Percentiles rank a stretch among this genome's conserved stretches.
These are phyloP conservation scores for Paelopatides confundens DNA, from an alignment of 53 echinoderm and acorn worm species.

Conservation along the genomic window DNA sequence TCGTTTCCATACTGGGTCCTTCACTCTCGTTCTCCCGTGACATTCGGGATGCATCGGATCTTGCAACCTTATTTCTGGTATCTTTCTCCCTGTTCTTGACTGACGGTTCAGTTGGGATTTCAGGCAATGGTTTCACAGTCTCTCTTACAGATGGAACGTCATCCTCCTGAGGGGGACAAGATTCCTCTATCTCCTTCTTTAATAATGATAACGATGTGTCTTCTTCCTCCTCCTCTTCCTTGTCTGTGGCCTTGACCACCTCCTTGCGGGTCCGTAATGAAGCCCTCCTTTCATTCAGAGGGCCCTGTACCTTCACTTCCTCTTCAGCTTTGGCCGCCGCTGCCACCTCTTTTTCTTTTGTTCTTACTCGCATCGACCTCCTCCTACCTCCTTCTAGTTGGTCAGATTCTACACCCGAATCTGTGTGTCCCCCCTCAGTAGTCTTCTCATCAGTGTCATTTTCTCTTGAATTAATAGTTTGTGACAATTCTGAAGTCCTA, in stretches of 20 bases:
- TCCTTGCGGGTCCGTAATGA: background rate
- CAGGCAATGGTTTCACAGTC: background rate
- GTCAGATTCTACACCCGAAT: background rate
- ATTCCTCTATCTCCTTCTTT: background rate
- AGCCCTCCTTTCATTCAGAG: conserved; percentile 9
- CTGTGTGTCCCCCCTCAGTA: background rate
- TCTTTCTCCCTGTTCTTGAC: no score
- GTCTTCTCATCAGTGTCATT: background rate
- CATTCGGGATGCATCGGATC: background rate
- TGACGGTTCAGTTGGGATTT: background rate
- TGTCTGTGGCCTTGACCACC: background rate
- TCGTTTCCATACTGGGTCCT: background rate
- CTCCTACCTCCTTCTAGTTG: background rate
- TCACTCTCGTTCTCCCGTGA: background rate
- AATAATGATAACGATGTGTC: background rate
- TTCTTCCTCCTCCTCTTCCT: conserved; percentile 5
- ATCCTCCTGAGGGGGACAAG: no score
- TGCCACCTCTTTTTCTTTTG: conserved; percentile 35
- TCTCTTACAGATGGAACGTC: background rate
- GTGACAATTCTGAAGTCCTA: background rate
- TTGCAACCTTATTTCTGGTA: background rate
- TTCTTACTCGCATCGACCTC: background rate
- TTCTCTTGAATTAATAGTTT: background rate
- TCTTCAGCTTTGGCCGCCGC: background rate
- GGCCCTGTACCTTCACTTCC: background rate